These are phyloP conservation scores for Ylistrum balloti DNA, from an alignment of 1,140 invertebrate genomes.

Conservation along the genomic window DNA sequence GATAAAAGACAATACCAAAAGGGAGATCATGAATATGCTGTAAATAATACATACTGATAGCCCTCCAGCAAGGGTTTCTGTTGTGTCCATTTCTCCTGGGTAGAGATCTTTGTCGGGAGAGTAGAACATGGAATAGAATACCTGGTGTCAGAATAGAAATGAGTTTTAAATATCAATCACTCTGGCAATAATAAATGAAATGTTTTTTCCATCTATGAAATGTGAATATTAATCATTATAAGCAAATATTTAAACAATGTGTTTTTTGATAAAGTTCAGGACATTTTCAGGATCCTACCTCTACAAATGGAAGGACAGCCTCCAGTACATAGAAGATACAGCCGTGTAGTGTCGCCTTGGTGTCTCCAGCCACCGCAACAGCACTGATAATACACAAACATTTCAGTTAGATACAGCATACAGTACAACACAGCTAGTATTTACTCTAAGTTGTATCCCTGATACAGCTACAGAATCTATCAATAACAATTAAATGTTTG, in stretches of 20 bases:
- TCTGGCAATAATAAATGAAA: too few relatives aligned
- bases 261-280: too few relatives aligned
- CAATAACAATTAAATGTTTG: too few relatives aligned
- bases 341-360: slow-evolving; percentile 72
- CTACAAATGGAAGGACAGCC: slow-evolving; percentile 79
- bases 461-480: too few relatives aligned
- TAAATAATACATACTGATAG: not conserved
- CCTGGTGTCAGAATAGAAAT: slow-evolving; percentile 70
- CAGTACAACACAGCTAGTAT: too few relatives aligned
- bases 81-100: slow-evolving; percentile 75
- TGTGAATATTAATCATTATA: too few relatives aligned
- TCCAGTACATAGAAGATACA: slow-evolving; percentile 80
- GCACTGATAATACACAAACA: slow-evolving; percentile 65
- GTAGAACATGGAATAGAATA: slow-evolving; percentile 80
- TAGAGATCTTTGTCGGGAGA: slow-evolving; percentile 77
- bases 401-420: not conserved
- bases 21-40: not conserved
- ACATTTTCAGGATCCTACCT: slow-evolving; percentile 75
- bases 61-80: slow-evolving; percentile 74
- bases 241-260: too few relatives aligned
- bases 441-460: too few relatives aligned
- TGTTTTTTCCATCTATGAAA: too few relatives aligned
- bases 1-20: too few relatives aligned
- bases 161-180: too few relatives aligned
- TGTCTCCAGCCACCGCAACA: slow-evolving; percentile 74